Evolutionary conservation across 2,113 vertebrate genomes (phyloP).

Genomic region (Oxyruncus cristatus): DNA sequence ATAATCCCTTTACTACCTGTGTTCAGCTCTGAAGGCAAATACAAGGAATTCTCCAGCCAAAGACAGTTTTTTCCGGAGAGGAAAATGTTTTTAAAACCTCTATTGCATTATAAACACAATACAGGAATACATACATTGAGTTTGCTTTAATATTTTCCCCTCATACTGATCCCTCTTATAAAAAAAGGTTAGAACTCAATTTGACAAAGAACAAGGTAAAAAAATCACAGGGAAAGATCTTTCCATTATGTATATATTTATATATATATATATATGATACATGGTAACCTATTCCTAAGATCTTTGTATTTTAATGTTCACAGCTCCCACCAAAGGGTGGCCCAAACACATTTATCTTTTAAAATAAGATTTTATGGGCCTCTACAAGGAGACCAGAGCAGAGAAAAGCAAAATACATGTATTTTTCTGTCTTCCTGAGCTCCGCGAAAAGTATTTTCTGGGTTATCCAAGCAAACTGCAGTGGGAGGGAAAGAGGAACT

Average conservation of each 20-base stretch:
- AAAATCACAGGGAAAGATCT: not conserved
- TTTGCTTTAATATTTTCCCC: not conserved
- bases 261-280: not conserved
- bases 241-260: no score
- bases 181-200: not conserved
- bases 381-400: not conserved
- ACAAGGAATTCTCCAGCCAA: not conserved
- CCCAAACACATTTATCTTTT: not conserved
- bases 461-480: not conserved
- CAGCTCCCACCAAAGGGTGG: not conserved
- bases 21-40: not conserved
- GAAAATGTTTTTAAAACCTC: not conserved
- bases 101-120: not conserved
- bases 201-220: not conserved
- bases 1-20: rapidly evolving
- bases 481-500: not conserved
- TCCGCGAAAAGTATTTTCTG: not conserved
- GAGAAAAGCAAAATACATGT: not conserved
- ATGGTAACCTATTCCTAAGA: not conserved
- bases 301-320: not conserved
- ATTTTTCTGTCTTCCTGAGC: not conserved
- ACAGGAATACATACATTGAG: not conserved
- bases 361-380: not conserved
- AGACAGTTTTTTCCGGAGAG: not conserved
- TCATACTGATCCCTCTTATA: not conserved